Percentiles rank a stretch among this genome's conserved stretches.
Conservation (phyloP, 2,113 vertebrate genomes). For the Mustela nigripes region DNA sequence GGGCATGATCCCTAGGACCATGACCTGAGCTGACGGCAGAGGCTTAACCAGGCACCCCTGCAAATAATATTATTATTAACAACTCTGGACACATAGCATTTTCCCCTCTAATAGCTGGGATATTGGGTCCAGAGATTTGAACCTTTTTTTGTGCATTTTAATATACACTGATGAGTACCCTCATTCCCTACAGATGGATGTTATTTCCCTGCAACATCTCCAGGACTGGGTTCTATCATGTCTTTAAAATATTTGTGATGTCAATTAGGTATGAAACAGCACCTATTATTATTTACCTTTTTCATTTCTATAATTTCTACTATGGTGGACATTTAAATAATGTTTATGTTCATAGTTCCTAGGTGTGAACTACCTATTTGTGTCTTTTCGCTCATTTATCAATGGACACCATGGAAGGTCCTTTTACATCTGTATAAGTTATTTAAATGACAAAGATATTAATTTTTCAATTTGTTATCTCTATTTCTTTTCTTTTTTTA, state of each 20-base stretch:
- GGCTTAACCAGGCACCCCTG: not conserved
- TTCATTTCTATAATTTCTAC: slow-evolving; percentile 21
- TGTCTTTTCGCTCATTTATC: slow-evolving; percentile 8
- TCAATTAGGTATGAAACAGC: slow-evolving; percentile 11
- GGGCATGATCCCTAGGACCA: too few relatives aligned
- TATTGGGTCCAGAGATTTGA: not conserved
- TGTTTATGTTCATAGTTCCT: not conserved
- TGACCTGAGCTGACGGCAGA: too few relatives aligned
- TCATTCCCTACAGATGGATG: not conserved
- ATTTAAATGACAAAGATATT: slow-evolving; percentile 28
- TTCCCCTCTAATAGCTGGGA: not conserved
- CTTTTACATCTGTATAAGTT: slow-evolving; percentile 39
- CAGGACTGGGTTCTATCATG: not conserved
- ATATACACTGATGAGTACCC: not conserved
- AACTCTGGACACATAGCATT: not conserved
- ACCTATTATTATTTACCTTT: not conserved
- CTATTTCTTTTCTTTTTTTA: not conserved
- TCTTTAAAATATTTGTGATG: slow-evolving; percentile 14
- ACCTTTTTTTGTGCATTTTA: not conserved
- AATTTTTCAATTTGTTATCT: slow-evolving; percentile 11
- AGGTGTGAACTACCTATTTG: not conserved
- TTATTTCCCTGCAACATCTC: not conserved
- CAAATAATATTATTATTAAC: slow-evolving; percentile 41
- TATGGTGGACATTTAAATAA: slow-evolving; percentile 46
- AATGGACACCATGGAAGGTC: not conserved